Percentiles rank a stretch among this genome's conserved stretches.
Conservation (phyloP, 2,797 vertebrate genomes). For the Neosilurus hyrtlii region DNA sequence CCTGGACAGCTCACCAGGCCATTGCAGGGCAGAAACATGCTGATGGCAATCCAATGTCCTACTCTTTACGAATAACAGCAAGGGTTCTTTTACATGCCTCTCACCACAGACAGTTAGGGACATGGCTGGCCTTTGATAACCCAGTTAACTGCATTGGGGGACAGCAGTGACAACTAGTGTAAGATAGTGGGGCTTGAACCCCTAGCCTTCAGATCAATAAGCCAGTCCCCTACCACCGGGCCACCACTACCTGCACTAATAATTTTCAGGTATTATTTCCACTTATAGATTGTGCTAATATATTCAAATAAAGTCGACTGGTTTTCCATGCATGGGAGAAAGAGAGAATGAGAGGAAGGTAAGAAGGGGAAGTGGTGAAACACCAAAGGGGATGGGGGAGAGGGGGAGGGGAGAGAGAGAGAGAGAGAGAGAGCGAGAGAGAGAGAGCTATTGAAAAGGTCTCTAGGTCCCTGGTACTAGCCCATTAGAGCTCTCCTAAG, state of each 20-base stretch:
- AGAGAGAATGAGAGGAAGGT: background rate
- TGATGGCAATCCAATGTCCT: too few relatives aligned
- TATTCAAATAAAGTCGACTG: conserved; percentile 32
- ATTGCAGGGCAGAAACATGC: too few relatives aligned
- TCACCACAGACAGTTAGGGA: too few relatives aligned
- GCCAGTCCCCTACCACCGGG: too few relatives aligned
- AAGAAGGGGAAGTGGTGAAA: conserved; percentile 12
- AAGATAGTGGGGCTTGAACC: too few relatives aligned
- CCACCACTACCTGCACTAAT: background rate
- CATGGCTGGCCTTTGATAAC: too few relatives aligned
- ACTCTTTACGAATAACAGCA: too few relatives aligned
- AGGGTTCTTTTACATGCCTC: too few relatives aligned
- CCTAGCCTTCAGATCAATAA: too few relatives aligned
- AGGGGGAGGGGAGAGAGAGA: conserved; percentile 18
- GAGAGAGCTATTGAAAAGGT: conserved; percentile 41
- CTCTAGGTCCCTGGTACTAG: conserved; percentile 48
- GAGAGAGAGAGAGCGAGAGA: conserved; percentile 22
- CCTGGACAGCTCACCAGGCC: too few relatives aligned
- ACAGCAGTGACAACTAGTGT: too few relatives aligned
- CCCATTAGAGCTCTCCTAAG: conserved; percentile 59
- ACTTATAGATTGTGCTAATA: conserved; percentile 36
- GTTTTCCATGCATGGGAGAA: conserved; percentile 28
- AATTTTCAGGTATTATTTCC: conserved; percentile 46
- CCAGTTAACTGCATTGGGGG: too few relatives aligned
- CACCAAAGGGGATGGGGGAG: background rate